phyloP scores from a whole-genome alignment of 2,888 invertebrate genomes.

The Brachynemurus nebulosus region DNA sequence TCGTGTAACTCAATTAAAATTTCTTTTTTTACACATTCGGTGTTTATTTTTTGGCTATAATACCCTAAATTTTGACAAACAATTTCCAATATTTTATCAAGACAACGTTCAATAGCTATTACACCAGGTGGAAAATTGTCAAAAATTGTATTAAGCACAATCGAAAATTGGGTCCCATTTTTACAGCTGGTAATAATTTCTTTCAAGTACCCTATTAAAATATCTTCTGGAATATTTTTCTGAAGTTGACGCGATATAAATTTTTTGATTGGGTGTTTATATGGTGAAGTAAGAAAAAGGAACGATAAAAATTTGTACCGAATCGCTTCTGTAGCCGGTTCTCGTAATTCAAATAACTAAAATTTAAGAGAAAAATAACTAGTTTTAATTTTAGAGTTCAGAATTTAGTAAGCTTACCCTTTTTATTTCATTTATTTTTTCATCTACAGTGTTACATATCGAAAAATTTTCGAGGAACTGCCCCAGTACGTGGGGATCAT shows the following conservation, averaged over 20 bases:
- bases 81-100: background rate
- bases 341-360: too few species aligned
- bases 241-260: background rate
- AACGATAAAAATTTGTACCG: background rate
- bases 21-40: too few species aligned
- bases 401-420: too few species aligned
- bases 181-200: background rate
- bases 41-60: too few species aligned
- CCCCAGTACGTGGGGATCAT: too few species aligned
- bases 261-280: background rate
- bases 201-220: background rate
- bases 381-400: too few species aligned
- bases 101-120: background rate
- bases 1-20: background rate
- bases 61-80: too few species aligned
- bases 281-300: background rate
- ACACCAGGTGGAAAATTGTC: conserved; percentile 4
- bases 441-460: too few species aligned
- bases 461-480: too few species aligned
- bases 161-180: background rate
- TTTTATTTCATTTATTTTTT: too few species aligned
- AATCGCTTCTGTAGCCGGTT: too few species aligned
- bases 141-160: background rate
- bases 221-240: background rate
- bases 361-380: too few species aligned